Evolutionary conservation across 2,113 vertebrate genomes (phyloP).

Genomic region (Pelecanoides urinatrix): DNA sequence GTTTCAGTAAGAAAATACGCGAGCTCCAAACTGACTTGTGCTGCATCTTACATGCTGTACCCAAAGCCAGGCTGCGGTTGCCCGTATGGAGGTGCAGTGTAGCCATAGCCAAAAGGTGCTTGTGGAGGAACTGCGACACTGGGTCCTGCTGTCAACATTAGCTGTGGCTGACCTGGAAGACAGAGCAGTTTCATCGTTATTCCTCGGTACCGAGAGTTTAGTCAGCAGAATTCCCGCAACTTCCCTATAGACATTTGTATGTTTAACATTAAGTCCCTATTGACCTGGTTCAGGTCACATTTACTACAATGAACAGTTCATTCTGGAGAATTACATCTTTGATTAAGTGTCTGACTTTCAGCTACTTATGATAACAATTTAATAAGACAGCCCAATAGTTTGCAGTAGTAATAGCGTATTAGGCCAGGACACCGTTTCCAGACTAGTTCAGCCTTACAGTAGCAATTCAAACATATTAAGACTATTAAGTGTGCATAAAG

Average conservation of each 20-base stretch:
- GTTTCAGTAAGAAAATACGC: constrained; percentile 81
- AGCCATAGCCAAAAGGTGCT: constrained; percentile 92
- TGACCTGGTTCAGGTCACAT: background rate
- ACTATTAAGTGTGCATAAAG: background rate
- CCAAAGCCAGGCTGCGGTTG: constrained; percentile 93
- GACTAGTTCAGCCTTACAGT: background rate
- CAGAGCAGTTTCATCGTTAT: background rate
- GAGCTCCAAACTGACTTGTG: constrained; percentile 71
- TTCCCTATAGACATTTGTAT: rapidly evolving
- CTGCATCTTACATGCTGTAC: constrained; percentile 91
- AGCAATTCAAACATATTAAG: background rate
- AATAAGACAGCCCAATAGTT: background rate
- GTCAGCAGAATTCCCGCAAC: rapidly evolving
- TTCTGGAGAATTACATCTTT: background rate
- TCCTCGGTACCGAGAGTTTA: rapidly evolving
- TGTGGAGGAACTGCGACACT: constrained; percentile 92
- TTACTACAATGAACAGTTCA: background rate
- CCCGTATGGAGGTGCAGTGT: constrained; percentile 88
- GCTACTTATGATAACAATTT: background rate
- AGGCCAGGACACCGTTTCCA: background rate
- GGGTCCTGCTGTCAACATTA: constrained; percentile 97
- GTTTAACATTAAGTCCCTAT: background rate
- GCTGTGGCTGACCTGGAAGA: constrained; percentile 89
- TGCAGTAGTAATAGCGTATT: background rate
- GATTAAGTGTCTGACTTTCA: background rate